Evolutionary conservation across 2,113 vertebrate species (phyloP).

Genomic region (Tachysurus fulvidraco): DNA sequence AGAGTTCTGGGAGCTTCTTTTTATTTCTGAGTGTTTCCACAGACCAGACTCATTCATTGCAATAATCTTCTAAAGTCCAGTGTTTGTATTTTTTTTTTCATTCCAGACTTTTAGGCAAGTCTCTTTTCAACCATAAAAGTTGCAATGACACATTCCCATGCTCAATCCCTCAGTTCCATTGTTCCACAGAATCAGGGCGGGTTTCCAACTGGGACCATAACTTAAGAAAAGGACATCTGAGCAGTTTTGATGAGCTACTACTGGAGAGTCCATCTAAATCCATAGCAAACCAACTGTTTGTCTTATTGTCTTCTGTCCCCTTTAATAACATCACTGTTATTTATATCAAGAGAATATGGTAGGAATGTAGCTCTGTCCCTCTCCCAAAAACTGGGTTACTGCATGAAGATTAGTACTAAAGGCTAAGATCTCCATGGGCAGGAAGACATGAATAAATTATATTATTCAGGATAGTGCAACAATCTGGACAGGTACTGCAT

Average conservation of each 20-base stretch:
- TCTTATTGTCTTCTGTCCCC: conserved; percentile 1
- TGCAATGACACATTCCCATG: conserved; percentile 2
- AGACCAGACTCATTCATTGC: neutral
- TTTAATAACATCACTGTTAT: conserved; percentile 22
- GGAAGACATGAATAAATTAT: conserved; percentile 14
- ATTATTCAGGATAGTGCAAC: conserved; percentile 22
- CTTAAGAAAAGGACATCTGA: conserved; percentile 7
- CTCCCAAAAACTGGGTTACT: conserved; percentile 29
- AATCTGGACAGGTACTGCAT: neutral
- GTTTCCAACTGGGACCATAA: conserved; percentile 18
- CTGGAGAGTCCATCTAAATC: conserved; percentile 2
- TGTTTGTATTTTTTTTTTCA: neutral
- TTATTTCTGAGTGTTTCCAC: conserved; percentile 1
- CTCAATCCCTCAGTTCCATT: conserved; percentile 54
- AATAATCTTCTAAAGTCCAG: neutral
- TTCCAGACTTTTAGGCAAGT: neutral
- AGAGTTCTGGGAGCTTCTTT: neutral
- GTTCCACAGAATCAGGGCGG: conserved; percentile 40
- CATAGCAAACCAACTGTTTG: neutral
- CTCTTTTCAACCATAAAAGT: neutral
- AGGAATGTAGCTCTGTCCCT: conserved; percentile 14
- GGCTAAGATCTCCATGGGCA: conserved; percentile 29
- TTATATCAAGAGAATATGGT: conserved; percentile 22
- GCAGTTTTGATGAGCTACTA: neutral
- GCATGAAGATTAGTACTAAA: conserved; percentile 38